These are phyloP conservation scores for Peromyscus polionotus DNA, from an alignment of 2,113 vertebrate species.

Conservation along the genomic window DNA sequence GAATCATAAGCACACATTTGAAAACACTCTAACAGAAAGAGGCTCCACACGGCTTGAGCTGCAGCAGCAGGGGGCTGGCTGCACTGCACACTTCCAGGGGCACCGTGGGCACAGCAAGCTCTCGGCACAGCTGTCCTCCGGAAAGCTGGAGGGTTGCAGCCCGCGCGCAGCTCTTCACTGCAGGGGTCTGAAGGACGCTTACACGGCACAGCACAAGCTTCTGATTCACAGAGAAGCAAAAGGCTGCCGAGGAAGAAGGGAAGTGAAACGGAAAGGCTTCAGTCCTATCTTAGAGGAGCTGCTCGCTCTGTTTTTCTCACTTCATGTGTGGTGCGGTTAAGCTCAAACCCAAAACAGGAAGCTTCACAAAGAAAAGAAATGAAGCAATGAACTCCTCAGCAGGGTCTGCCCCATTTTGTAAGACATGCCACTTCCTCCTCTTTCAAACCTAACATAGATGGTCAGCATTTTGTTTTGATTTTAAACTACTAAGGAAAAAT, in stretches of 20 bases:
- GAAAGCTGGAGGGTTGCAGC: neutral
- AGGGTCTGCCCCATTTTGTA: conserved; percentile 35
- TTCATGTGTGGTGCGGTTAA: neutral
- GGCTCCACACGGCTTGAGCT: neutral
- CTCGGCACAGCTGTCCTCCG: neutral
- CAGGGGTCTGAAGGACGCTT: neutral
- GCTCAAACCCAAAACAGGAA: conserved; percentile 67
- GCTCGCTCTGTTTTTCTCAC: neutral
- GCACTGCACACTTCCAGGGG: neutral
- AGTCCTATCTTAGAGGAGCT: neutral
- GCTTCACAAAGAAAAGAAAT: conserved; percentile 53
- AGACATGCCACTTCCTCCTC: conserved; percentile 65
- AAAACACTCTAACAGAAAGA: neutral
- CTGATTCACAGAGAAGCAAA: neutral
- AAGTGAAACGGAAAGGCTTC: neutral
- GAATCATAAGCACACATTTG: neutral
- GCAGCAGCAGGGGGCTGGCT: neutral
- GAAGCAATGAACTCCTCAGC: conserved; percentile 50
- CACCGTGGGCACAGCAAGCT: neutral
- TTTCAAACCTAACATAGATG: neutral
- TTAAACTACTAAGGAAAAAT: conserved; percentile 52
- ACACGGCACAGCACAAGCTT: neutral
- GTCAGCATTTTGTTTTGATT: conserved; percentile 53
- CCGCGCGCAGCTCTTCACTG: neutral
- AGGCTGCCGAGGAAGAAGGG: neutral